Evolutionary conservation across 2,888 invertebrate genomes (phyloP), one percentile per base, ranked within the genome.

Genomic region (Pachymerium ferrugineum): DNA sequence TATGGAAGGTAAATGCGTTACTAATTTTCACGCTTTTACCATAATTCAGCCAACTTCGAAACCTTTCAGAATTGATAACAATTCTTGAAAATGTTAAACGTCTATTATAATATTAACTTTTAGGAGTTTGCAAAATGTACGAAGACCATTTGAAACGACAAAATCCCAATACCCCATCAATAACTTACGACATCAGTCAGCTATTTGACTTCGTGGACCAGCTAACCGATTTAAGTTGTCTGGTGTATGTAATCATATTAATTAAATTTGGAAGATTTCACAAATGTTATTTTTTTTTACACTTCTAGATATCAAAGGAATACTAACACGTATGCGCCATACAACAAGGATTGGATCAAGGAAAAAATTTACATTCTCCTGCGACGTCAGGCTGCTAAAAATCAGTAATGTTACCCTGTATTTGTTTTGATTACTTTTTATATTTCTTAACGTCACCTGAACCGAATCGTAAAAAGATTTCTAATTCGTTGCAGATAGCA

Each of bases 301-400:
- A 70, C 73, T 67, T 79, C 31, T 80, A 85, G 86, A 72, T 85
- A 94, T 83, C 94, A 97, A 84, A 96, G 96, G 82, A 91, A 92
- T 6, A 93, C 93, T 54, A 94, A 95, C 80, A 94, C 95, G 0
- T 99, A 99, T 80, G 94, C 95, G 1, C 99, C 99, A 0, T 97
- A 97, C 85, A 97, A 97, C 83, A 98, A 98, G 85, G 97, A 96
- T 80, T 99, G 97, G 97, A 95, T 99, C 75, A 99, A 99, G 83
- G 97, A 99, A 82, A 97, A 98, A 83, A 97, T 99, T 77, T 98
- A 97, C 81, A 91, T 97, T 3, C 85, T 98, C 79, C 85, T 98
- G 76, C 80, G 87, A 78, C 90, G 95, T 78, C 94, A 97, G 84
- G 97, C 97, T 0, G 92, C 93, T 0, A 92, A 91, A 73, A 74